Percentiles rank a stretch among this genome's conserved stretches.
These are phyloP conservation scores for Galaxias olidus DNA, from an alignment of 2,797 vertebrate genomes.

Conservation along the genomic window DNA sequence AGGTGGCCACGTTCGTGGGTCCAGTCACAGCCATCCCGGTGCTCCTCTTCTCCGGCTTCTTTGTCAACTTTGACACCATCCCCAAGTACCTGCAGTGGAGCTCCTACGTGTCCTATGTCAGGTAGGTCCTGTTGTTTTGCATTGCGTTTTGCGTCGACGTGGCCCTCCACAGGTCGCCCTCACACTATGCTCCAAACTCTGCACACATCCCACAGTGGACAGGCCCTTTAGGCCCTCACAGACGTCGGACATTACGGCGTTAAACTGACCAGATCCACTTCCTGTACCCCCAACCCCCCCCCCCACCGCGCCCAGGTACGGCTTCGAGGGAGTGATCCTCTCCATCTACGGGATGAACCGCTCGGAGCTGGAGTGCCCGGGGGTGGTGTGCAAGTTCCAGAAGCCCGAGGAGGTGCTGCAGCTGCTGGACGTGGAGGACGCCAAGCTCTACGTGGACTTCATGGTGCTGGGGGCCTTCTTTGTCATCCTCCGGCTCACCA, in stretches of 20 bases:
- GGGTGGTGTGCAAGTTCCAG: constrained; percentile 86
- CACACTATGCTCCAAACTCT: too few species aligned
- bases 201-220: too few species aligned
- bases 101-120: constrained; percentile 97
- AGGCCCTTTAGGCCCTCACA: too few species aligned
- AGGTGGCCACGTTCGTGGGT: constrained; percentile 98
- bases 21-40: constrained; percentile 95
- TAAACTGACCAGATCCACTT: not conserved
- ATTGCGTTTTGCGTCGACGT: too few species aligned
- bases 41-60: constrained; percentile 97
- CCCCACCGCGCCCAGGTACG: constrained; percentile 78
- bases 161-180: too few species aligned
- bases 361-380: constrained; percentile 86
- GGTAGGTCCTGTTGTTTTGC: constrained; percentile 69
- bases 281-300: too few species aligned
- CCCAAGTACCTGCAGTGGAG: constrained; percentile 98
- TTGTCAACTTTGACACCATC: constrained; percentile 98
- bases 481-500: constrained; percentile 86
- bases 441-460: constrained; percentile 97
- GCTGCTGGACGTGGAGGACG: constrained; percentile 91
- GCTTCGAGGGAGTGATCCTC: constrained; percentile 95
- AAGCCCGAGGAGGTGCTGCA: constrained; percentile 90
- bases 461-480: constrained; percentile 94
- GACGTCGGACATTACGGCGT: too few species aligned
- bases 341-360: constrained; percentile 98